Percentiles rank a stretch among this genome's conserved stretches.
phyloP scores from a whole-genome alignment of 2,888 invertebrate genomes.

The Drosophila subquinaria region DNA sequence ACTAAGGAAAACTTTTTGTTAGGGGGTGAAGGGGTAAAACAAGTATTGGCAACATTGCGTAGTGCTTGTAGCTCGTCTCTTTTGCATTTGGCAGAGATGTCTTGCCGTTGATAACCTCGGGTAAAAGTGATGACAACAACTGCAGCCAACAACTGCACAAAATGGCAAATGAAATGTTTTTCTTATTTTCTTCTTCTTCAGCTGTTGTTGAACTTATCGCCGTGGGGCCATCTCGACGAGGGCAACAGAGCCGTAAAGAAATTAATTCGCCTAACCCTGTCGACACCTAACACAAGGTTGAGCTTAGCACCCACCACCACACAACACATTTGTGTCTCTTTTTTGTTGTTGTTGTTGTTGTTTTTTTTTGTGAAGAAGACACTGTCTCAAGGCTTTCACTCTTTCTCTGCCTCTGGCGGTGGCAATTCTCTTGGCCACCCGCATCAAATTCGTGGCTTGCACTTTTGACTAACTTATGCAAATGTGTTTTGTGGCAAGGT shows the following conservation, averaged over 20 bases:
- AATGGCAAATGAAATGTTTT: constrained; percentile 53
- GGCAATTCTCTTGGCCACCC: constrained; percentile 52
- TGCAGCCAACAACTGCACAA: constrained; percentile 28
- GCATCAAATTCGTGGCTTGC: constrained; percentile 66
- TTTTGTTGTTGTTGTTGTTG: background rate
- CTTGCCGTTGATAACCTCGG: constrained; percentile 55
- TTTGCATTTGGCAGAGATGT: constrained; percentile 62
- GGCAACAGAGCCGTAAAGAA: constrained; percentile 75
- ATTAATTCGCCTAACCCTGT: constrained; percentile 80
- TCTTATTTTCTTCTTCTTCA: constrained; percentile 9
- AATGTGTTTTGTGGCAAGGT: constrained; percentile 57
- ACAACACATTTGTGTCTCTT: constrained; percentile 16
- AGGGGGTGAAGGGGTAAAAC: constrained; percentile 15
- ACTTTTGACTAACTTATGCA: constrained; percentile 68
- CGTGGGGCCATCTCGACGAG: constrained; percentile 64
- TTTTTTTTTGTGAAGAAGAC: constrained; percentile 54
- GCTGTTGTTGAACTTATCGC: constrained; percentile 57
- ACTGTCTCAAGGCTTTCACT: constrained; percentile 51
- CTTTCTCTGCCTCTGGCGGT: constrained; percentile 26
- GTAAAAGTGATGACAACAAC: constrained; percentile 53
- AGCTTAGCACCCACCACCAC: constrained; percentile 44
- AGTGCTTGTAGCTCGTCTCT: constrained; percentile 23
- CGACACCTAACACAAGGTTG: constrained; percentile 74
- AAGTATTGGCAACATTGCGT: constrained; percentile 52
- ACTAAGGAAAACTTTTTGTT: constrained; percentile 37